These are phyloP conservation scores for Centrocercus urophasianus DNA, from an alignment of 2,113 vertebrate species.

Conservation along the genomic window DNA sequence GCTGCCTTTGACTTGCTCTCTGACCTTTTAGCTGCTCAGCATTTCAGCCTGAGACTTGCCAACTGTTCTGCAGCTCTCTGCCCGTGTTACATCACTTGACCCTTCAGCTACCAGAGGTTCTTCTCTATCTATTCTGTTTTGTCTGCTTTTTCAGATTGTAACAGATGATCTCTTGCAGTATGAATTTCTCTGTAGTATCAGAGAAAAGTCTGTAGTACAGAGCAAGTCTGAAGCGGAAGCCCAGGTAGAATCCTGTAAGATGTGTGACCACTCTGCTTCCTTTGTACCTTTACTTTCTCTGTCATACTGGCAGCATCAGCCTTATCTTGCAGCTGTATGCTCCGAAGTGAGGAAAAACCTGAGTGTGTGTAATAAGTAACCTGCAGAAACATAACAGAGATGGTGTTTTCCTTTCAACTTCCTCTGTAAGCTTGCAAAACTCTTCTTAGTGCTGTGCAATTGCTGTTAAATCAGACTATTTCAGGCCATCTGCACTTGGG, in stretches of 20 bases:
- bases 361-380: neutral
- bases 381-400: fast-evolving
- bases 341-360: neutral
- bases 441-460: neutral
- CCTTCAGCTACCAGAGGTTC: neutral
- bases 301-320: fast-evolving
- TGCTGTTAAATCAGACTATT: neutral
- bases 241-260: neutral
- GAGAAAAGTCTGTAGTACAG: neutral
- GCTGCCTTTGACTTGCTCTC: constrained; percentile 19
- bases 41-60: constrained; percentile 4
- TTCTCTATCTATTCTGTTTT: neutral
- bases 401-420: neutral
- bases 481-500: neutral
- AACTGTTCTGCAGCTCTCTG: neutral
- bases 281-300: neutral
- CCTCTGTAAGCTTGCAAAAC: neutral
- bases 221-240: neutral
- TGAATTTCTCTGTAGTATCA: neutral
- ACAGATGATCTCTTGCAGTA: neutral
- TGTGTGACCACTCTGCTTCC: neutral
- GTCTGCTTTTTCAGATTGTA: neutral
- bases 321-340: neutral
- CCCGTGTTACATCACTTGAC: neutral
- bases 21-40: constrained; percentile 32